Conservation (phyloP, 2,113 vertebrate species). For the Antidorcas marsupialis region DNA sequence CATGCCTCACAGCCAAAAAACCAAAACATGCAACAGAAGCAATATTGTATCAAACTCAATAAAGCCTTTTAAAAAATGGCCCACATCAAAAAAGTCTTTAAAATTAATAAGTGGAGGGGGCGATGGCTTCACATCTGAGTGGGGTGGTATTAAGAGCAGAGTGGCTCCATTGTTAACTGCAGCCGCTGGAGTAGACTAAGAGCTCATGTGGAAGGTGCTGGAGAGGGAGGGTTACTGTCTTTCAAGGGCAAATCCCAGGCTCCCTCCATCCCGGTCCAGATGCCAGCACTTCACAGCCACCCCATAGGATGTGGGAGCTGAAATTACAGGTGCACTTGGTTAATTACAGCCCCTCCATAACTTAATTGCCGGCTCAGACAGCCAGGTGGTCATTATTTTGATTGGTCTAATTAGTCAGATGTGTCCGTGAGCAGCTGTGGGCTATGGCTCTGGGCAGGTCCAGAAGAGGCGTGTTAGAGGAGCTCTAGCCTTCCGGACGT, state of each 20-base stretch:
- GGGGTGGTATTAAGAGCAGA: background rate
- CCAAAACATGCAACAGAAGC: background rate
- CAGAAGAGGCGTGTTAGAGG: background rate
- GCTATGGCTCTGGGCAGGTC: background rate
- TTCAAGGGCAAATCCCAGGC: background rate
- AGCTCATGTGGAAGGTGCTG: background rate
- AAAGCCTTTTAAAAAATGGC: background rate
- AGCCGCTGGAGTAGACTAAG: background rate
- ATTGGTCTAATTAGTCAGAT: conserved; percentile 55
- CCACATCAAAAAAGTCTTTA: background rate
- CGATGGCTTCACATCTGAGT: background rate
- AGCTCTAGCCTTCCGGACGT: background rate
- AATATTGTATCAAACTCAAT: background rate
- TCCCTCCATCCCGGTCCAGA: background rate
- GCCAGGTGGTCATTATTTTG: conserved; percentile 58
- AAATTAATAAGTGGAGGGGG: background rate
- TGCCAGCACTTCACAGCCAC: background rate
- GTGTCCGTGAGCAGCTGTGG: conserved; percentile 3
- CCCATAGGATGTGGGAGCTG: background rate
- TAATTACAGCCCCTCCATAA: conserved; percentile 32
- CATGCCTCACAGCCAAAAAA: background rate
- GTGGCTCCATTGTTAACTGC: background rate
- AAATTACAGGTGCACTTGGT: conserved; percentile 51
- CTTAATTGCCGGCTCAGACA: conserved; percentile 24
- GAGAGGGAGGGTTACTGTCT: background rate